These are phyloP conservation scores for Xiphorhynchus erythropygius DNA, from an alignment of 2,797 vertebrate species.

Conservation along the genomic window DNA sequence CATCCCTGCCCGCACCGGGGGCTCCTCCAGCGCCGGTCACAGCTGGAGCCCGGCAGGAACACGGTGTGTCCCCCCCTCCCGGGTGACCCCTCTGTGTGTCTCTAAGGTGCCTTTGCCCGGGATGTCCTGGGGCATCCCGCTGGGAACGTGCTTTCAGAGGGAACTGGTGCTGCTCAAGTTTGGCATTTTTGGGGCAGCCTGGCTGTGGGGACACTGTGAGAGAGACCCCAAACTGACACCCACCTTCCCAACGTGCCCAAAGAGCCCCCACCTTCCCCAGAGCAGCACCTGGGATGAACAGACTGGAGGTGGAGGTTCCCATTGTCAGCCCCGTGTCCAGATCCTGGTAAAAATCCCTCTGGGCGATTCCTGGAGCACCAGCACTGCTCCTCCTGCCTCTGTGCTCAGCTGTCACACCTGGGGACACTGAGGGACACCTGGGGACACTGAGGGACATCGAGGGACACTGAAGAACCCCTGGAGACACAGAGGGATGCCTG, in stretches of 20 bases:
- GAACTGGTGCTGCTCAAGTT: not conserved
- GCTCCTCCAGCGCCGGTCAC: not conserved
- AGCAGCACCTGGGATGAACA: not conserved
- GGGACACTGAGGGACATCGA: too few species aligned
- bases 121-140: not conserved
- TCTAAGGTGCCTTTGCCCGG: not conserved
- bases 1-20: too few species aligned
- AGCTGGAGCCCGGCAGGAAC: not conserved
- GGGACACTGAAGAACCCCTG: not conserved
- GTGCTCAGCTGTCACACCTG: too few species aligned
- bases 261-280: too few species aligned
- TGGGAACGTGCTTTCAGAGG: not conserved
- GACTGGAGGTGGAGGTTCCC: constrained; percentile 17
- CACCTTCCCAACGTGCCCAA: not conserved
- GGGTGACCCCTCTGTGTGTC: not conserved
- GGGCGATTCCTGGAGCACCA: not conserved
- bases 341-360: constrained; percentile 15
- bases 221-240: not conserved
- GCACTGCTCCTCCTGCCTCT: too few species aligned
- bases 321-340: constrained; percentile 31
- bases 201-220: accelerated
- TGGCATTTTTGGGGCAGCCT: not conserved
- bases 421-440: too few species aligned
- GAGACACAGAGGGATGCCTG: not conserved
- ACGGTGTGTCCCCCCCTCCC: too few species aligned